phyloP scores from a whole-genome alignment of 2,888 invertebrate species.

The Cataglyphis cursor region DNA sequence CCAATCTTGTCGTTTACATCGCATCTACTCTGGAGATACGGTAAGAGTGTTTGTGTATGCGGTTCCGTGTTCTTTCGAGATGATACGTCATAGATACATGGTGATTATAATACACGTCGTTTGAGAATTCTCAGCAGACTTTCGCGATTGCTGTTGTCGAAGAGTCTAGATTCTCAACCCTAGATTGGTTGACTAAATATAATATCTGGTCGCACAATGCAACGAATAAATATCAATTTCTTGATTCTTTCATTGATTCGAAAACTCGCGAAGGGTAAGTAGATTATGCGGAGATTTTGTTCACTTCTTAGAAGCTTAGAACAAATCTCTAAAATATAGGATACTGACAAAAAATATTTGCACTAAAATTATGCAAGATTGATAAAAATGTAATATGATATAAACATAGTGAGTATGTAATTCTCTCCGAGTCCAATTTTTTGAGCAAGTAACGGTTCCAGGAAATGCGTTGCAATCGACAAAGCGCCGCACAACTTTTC shows the following conservation, averaged over 20 bases:
- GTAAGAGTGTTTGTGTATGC: constrained; percentile 3
- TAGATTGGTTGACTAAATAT: not conserved
- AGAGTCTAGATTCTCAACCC: not conserved
- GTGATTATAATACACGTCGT: not conserved
- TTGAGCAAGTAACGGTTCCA: not conserved
- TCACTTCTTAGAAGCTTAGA: not conserved
- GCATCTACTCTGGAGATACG: not conserved
- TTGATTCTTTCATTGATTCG: not conserved
- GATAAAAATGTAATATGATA: not conserved
- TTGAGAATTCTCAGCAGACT: not conserved
- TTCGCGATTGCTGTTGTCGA: not conserved
- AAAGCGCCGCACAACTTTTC: constrained; percentile 12
- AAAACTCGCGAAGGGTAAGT: not conserved
- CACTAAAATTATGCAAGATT: not conserved
- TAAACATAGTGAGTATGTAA: not conserved
- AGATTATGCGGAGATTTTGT: not conserved
- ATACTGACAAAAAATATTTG: not conserved
- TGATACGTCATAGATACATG: not conserved
- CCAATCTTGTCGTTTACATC: constrained; percentile 47
- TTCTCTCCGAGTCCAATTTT: not conserved
- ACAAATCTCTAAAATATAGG: not conserved
- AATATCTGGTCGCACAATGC: not conserved
- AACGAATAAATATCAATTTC: not conserved
- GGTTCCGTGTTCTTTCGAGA: not conserved
- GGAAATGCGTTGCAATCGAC: constrained; percentile 7